Base-by-base conservation (phyloP, 2,797 vertebrate genomes). In the Threskiornis aethiopicus region DNA sequence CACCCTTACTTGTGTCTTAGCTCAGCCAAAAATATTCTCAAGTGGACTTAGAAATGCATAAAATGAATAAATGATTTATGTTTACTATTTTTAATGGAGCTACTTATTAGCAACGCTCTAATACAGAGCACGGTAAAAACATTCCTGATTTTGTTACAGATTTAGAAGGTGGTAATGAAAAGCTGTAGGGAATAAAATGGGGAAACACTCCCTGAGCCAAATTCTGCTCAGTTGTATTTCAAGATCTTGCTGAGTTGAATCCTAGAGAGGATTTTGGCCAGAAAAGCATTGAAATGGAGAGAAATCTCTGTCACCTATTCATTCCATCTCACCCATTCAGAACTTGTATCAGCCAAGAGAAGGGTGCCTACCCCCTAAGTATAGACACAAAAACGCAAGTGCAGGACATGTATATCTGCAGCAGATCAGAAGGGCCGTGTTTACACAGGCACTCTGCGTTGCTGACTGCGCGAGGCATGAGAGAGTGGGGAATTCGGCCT, bases 31-130 rank as follows among this genome's bases (percentile, higher is more conserved):
- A 96, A 93, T 91, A 91, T 47, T 89, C 97, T 93, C 90, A 72
- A 95, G 82, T 97, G 94, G 93, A 93, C 95, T 95, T 86, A 92
- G 70, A 97, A 96, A 92, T 93, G 84, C 90, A 86, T 96, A 93
- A 97, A 97, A 91, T 37, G 69, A 89, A 96, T 97, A 92, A 97
- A 95, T 95, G 69, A 96, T 97, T 97, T 96, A 95, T 93, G 78
- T 96, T 96, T 95, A 93, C 94, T 97, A 75, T 97, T 96, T 95
- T 93, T 94, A 95, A 95, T 97, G 94, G 84, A 93, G 75, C 86
- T 94, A 24, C 85, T 95, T 96, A 91, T 94, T 97, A 97, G 83
- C 85, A 92, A 39, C 0, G 0, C 73, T 93, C 62, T 93, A 80
- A 87, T 75, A 83, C 29, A 41, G 84, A 89, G 90, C 67, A 39